Evolutionary conservation across 2,113 vertebrate genomes (phyloP).

Genomic region (Tragelaphus imberbis): DNA sequence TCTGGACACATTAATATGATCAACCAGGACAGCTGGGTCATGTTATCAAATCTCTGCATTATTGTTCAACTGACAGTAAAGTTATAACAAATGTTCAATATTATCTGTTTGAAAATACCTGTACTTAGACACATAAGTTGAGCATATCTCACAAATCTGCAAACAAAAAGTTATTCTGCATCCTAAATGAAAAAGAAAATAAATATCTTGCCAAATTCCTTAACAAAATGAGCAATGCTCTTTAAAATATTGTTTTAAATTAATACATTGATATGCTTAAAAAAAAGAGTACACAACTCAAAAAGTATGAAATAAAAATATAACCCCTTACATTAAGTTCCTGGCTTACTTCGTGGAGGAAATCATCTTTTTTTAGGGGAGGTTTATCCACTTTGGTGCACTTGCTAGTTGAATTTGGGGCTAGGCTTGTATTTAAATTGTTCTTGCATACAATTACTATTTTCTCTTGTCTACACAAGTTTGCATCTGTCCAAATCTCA

Average conservation of each 20-base stretch:
- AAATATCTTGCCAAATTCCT: background rate
- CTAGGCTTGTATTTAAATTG: background rate
- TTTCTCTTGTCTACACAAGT: background rate
- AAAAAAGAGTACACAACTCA: background rate
- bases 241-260: background rate
- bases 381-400: background rate
- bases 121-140: background rate
- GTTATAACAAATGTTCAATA: background rate
- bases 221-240: background rate
- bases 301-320: background rate
- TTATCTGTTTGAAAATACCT: background rate
- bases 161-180: background rate
- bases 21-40: background rate
- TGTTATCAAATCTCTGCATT: background rate
- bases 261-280: background rate
- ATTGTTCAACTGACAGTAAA: background rate
- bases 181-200: background rate
- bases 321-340: background rate
- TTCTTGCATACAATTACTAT: background rate
- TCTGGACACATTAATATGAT: background rate
- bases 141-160: background rate
- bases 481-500: background rate
- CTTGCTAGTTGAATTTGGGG: background rate
- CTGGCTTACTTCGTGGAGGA: background rate
- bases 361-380: background rate